Evolutionary conservation across 1,140 invertebrate genomes (phyloP).

Genomic region (Bursaphelenchus mucronatus): DNA sequence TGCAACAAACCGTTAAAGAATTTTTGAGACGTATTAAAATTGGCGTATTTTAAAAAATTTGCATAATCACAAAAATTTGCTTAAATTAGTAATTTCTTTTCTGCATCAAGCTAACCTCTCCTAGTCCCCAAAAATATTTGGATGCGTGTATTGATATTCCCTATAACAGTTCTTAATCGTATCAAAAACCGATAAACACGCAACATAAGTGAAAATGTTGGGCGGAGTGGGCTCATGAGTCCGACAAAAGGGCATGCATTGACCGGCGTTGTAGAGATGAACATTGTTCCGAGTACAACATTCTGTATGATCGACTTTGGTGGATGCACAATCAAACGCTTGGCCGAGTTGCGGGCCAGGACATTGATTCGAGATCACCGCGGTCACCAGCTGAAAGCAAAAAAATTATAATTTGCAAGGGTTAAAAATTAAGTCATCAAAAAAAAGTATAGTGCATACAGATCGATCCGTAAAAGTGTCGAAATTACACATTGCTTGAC

Average conservation of each 20-base stretch:
- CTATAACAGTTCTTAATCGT: slow-evolving; percentile 44
- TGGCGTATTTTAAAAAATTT: too few relatives aligned
- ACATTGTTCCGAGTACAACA: slow-evolving; percentile 39
- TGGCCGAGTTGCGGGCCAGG: slow-evolving; percentile 43
- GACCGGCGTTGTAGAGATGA: slow-evolving; percentile 35
- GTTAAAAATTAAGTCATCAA: slow-evolving; percentile 1
- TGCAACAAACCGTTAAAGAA: too few relatives aligned
- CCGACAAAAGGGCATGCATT: slow-evolving; percentile 47
- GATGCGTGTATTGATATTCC: slow-evolving; percentile 38
- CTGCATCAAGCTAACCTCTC: slow-evolving; percentile 9
- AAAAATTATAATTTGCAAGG: slow-evolving; percentile 13
- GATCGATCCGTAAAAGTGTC: slow-evolving; percentile 48
- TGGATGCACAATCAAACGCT: slow-evolving; percentile 46
- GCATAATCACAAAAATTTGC: too few relatives aligned
- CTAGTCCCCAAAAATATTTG: slow-evolving; percentile 46
- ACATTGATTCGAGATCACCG: slow-evolving; percentile 38
- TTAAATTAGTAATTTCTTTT: neutral
- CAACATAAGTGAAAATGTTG: slow-evolving; percentile 38
- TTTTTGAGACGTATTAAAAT: too few relatives aligned
- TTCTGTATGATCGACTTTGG: slow-evolving; percentile 43
- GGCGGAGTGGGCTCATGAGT: slow-evolving; percentile 46
- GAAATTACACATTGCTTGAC: slow-evolving; percentile 44
- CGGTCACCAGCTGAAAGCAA: slow-evolving; percentile 35
- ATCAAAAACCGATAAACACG: slow-evolving; percentile 36
- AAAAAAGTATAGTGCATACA: slow-evolving; percentile 21